Percentiles rank a stretch among this genome's conserved stretches.
These are phyloP conservation scores for Drosophila subsilvestris DNA, from an alignment of 2,888 invertebrate species.

Conservation along the genomic window DNA sequence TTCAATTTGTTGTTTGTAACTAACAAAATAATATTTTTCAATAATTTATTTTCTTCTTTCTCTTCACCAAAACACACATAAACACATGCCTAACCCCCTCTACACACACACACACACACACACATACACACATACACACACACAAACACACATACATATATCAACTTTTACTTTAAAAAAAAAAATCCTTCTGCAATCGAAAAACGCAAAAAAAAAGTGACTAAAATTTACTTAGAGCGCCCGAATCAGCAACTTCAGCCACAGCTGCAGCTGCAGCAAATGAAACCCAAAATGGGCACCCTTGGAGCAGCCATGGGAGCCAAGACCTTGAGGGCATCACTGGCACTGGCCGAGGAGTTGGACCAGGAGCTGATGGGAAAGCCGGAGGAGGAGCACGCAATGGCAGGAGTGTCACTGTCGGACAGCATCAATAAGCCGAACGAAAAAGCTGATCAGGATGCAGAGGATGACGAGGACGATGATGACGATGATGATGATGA, in stretches of 20 bases:
- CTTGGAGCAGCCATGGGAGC: conserved; percentile 14
- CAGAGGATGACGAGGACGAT: conserved; percentile 60
- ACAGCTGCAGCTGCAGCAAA: conserved; percentile 31
- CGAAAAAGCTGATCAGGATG: conserved; percentile 43
- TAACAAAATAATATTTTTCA: conserved; percentile 61
- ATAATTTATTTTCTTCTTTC: conserved; percentile 69
- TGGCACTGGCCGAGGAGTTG: conserved; percentile 70
- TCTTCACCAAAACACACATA: conserved; percentile 53
- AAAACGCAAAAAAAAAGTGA: conserved; percentile 64
- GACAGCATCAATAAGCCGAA: neutral
- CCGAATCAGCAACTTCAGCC: conserved; percentile 37
- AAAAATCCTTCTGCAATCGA: conserved; percentile 45
- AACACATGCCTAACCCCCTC: conserved; percentile 28
- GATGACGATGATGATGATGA: conserved; percentile 62
- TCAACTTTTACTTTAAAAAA: conserved; percentile 38
- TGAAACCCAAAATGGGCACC: conserved; percentile 30
- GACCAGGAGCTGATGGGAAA: conserved; percentile 57
- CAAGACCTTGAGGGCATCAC: conserved; percentile 62
- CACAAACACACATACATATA: conserved; percentile 27
- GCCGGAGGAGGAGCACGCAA: conserved; percentile 6
- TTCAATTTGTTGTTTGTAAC: conserved; percentile 53
- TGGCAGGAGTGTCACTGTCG: neutral
- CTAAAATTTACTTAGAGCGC: conserved; percentile 76
- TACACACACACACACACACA: conserved; percentile 31
- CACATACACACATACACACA: conserved; percentile 22